Conservation (phyloP, 2,888 invertebrate species). For the Athalia rosae region DNA sequence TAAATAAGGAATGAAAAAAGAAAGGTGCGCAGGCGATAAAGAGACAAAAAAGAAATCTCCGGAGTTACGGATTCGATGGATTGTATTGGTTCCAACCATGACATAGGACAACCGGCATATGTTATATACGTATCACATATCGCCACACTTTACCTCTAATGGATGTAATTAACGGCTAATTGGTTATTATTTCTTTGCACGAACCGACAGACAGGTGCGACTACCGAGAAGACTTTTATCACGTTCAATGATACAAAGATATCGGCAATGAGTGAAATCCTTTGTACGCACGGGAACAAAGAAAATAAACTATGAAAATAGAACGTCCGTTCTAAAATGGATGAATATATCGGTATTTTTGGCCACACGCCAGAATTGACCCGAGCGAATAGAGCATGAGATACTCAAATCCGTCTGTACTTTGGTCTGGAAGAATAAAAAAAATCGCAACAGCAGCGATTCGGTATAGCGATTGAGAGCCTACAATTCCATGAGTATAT, state of each 20-base stretch:
- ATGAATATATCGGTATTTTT: too few relatives aligned
- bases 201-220: conserved; percentile 50
- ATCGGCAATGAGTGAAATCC: conserved; percentile 4
- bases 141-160: conserved; percentile 57
- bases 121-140: conserved; percentile 53
- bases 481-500: conserved; percentile 27
- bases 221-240: conserved; percentile 49
- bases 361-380: too few relatives aligned
- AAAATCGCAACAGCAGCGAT: too few relatives aligned
- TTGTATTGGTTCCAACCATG: conserved; percentile 53
- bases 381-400: too few relatives aligned
- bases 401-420: too few relatives aligned
- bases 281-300: too few relatives aligned
- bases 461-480: conserved; percentile 14
- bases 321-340: too few relatives aligned
- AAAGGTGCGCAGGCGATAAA: too few relatives aligned
- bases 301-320: too few relatives aligned
- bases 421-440: too few relatives aligned
- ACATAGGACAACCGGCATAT: conserved; percentile 54
- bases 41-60: not conserved
- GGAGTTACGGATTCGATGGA: not conserved
- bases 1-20: not conserved
- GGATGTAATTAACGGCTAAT: conserved; percentile 62
- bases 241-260: conserved; percentile 37
- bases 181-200: conserved; percentile 56